Base-by-base conservation (phyloP, 2,113 vertebrate species). In the Limnothrissa miodon region DNA sequence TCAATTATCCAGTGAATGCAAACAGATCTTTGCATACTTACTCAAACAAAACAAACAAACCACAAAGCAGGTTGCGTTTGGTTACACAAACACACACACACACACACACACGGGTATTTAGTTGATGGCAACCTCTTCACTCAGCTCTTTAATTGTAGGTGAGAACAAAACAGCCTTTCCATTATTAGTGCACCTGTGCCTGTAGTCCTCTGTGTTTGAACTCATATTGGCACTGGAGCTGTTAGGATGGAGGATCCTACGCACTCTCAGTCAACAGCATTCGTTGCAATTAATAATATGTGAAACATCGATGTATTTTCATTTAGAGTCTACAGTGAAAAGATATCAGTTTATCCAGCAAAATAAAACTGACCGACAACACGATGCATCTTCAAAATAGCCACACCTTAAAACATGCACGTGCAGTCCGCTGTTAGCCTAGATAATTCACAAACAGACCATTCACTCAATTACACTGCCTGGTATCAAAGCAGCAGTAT, bases 151-250 rank as follows among this genome's bases (percentile, higher is more conserved):
- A 81, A 82, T 79, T 21, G 39, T 39, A 83, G 29, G 81, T 83
- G 82, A 51, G 79, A 85, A 83, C 46, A 80, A 82, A 48, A 82
- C 59, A 87, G 70, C 19, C 53, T 39, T 44, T 59, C 39, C 23
- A 74, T 82, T 15, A 81, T 78, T 81, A 59, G 33, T 39, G n/a
- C 51, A 4, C 19, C 19, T 53, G 51, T 23, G 51, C 19, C 51
- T 56, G 51, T 23, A 23, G 2, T 23, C 51, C 51, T 23, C 19
- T 56, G 4, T 4, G 6, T 42, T 42, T 42, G 42, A 56, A 15
- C 19, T 23, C 21, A 23, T 56, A n/a, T 42, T 42, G 2, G 42
- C 42, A 2, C 6, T 2, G 42, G 42, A 42, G 6, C 42, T 6
- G 6, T 42, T n/a, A n/a, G n/a, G n/a, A 42, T 42, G 6, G 2